These are phyloP conservation scores for Pseudopipra pipra DNA, from an alignment of 2,113 vertebrate genomes.

Conservation along the genomic window DNA sequence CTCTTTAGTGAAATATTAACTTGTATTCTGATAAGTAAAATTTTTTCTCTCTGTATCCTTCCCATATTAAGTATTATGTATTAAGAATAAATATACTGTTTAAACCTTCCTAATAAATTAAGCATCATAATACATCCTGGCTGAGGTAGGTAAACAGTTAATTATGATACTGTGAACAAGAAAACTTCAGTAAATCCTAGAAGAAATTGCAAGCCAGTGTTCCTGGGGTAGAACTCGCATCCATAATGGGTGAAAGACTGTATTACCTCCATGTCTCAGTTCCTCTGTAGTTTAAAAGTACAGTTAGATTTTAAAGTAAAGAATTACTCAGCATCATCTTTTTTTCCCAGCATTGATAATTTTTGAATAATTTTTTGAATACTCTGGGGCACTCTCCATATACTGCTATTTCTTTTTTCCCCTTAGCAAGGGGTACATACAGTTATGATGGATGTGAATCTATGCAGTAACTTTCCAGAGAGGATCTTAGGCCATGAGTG, in stretches of 20 bases:
- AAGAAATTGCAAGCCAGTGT: neutral
- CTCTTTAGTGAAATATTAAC: neutral
- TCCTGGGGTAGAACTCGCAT: neutral
- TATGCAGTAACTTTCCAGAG: neutral
- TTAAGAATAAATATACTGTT: neutral
- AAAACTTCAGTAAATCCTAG: neutral
- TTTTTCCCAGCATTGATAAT: neutral
- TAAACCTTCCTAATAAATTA: neutral
- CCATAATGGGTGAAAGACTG: neutral
- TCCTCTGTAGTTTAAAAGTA: neutral
- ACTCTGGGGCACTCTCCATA: neutral
- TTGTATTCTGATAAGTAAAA: neutral
- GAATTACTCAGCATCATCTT: neutral
- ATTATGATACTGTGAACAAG: neutral
- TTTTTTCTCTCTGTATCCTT: neutral
- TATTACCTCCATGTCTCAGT: neutral
- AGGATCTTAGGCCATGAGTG: neutral
- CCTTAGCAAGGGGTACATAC: neutral
- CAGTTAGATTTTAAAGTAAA: neutral
- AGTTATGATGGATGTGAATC: neutral
- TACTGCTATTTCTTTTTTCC: neutral
- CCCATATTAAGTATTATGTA: neutral
- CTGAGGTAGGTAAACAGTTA: neutral
- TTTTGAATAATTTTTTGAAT: neutral
- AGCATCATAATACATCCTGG: neutral